These are phyloP conservation scores for Hyposoter dolosus DNA, from an alignment of 2,888 invertebrate species.

Conservation along the genomic window DNA sequence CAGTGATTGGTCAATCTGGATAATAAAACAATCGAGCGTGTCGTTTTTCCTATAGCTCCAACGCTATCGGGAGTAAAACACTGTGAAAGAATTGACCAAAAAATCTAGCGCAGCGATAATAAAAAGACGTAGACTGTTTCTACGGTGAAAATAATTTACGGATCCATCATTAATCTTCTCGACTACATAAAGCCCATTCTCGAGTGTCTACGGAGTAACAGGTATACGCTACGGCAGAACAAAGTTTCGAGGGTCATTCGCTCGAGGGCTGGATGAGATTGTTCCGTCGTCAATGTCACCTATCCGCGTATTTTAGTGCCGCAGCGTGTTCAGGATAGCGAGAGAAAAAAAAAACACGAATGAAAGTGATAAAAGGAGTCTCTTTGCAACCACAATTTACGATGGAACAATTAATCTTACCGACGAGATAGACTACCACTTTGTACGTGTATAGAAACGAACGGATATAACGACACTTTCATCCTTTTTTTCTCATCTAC, in stretches of 20 bases:
- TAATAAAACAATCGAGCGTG: neutral
- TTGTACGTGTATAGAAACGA: neutral
- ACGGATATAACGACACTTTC: neutral
- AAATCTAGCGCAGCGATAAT: neutral
- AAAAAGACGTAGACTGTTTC: constrained; percentile 12
- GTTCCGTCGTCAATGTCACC: constrained; percentile 34
- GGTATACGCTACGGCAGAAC: constrained; percentile 1
- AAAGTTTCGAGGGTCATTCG: constrained; percentile 42
- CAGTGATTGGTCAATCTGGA: constrained; percentile 16
- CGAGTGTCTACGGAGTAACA: constrained; percentile 24
- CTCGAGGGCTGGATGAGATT: constrained; percentile 24
- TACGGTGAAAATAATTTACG: constrained; percentile 39
- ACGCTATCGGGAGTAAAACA: neutral
- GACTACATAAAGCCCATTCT: constrained; percentile 35
- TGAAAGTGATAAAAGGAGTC: constrained; percentile 16
- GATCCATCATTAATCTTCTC: constrained; percentile 36
- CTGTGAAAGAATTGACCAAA: neutral
- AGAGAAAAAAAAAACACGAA: constrained; percentile 3
- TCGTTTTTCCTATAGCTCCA: neutral
- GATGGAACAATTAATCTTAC: constrained; percentile 42
- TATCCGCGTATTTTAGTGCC: constrained; percentile 20
- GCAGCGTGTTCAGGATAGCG: neutral
- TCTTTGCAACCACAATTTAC: constrained; percentile 23
- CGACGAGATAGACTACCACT: neutral
- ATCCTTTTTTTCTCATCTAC: neutral